Evolutionary conservation across 2,113 vertebrate genomes (phyloP).

Genomic region (Catharus minimus): DNA sequence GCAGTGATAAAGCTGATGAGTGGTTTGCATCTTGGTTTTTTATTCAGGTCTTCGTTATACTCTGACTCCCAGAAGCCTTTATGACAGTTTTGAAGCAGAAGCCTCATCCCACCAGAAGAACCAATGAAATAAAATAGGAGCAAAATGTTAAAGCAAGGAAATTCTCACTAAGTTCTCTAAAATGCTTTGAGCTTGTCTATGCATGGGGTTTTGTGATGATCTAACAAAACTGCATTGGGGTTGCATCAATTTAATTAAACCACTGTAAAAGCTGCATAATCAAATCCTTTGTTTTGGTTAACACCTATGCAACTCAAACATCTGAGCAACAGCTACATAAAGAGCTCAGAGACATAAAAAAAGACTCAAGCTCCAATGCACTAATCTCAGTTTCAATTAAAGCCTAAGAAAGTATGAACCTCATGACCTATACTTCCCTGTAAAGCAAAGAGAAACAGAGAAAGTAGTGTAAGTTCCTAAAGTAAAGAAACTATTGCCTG

Average conservation of each 20-base stretch:
- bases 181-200: neutral
- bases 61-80: neutral
- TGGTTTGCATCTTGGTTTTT: neutral
- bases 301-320: neutral
- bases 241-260: slow-evolving; percentile 21
- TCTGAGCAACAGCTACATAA: neutral
- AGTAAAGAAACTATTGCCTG: neutral
- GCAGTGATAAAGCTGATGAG: neutral
- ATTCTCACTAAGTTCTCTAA: neutral
- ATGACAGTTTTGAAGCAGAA: neutral
- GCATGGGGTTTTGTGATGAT: neutral
- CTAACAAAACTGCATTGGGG: neutral
- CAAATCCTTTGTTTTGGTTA: slow-evolving; percentile 6
- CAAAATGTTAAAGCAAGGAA: neutral
- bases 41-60: neutral
- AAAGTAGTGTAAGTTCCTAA: neutral
- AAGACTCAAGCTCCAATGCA: neutral
- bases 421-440: neutral
- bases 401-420: neutral
- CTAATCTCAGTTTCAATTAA: neutral
- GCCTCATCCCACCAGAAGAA: neutral
- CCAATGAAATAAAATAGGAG: neutral
- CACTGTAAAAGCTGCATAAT: neutral
- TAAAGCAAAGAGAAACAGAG: neutral
- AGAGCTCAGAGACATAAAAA: slow-evolving; percentile 16